These are phyloP conservation scores for Oxycera nigricornis DNA, from an alignment of 2,888 invertebrate species.

Conservation along the genomic window DNA sequence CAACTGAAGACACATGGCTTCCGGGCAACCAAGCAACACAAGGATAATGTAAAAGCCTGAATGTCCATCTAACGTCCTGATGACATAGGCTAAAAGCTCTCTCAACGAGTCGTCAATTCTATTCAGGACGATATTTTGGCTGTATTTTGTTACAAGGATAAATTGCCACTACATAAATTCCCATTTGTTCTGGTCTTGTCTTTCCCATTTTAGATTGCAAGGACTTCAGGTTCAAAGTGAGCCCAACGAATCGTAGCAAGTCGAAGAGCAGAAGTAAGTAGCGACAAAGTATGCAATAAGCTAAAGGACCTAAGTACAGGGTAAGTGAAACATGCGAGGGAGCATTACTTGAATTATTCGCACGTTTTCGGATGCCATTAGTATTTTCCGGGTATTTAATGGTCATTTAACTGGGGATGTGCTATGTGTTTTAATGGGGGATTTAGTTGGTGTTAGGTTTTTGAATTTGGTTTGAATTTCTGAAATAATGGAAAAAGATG, in stretches of 20 bases:
- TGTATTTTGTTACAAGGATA: neutral
- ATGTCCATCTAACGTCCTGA: conserved; percentile 31
- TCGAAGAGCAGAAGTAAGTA: neutral
- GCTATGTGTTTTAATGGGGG: too few species aligned
- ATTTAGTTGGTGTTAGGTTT: too few species aligned
- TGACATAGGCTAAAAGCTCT: conserved; percentile 32
- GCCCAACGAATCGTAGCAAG: neutral
- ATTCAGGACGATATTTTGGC: neutral
- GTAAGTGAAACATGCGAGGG: conserved; percentile 16
- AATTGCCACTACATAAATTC: conserved; percentile 36
- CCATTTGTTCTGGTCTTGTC: conserved; percentile 25
- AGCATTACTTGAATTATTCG: conserved; percentile 12
- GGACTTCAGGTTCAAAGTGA: too few species aligned
- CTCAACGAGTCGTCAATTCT: conserved; percentile 16
- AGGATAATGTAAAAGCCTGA: conserved; percentile 15
- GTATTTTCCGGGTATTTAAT: neutral
- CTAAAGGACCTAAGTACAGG: neutral
- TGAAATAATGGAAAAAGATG: too few species aligned
- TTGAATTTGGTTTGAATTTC: too few species aligned
- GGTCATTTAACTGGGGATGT: too few species aligned
- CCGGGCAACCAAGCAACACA: conserved; percentile 18
- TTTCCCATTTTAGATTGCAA: neutral
- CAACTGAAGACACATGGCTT: conserved; percentile 37
- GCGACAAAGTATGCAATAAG: too few species aligned
- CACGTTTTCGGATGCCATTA: neutral